These are phyloP conservation scores for Psococerastis gibbosa DNA, from an alignment of 2,888 invertebrate species.

Conservation along the genomic window DNA sequence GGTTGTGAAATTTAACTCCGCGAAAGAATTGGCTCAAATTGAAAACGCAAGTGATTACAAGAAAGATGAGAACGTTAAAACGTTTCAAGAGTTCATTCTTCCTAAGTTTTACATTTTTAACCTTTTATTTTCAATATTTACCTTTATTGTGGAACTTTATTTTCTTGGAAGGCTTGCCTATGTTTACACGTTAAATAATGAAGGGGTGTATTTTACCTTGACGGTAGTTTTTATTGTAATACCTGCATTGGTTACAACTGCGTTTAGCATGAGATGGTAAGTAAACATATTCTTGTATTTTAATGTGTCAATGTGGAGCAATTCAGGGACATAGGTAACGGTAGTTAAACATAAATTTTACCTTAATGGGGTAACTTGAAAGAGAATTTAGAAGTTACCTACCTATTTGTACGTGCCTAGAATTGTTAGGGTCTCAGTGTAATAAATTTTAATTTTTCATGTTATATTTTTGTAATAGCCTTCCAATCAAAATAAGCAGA, in stretches of 20 bases:
- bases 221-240: slow-evolving; percentile 31
- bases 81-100: slow-evolving; percentile 1
- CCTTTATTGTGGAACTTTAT: slow-evolving; percentile 27
- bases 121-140: slow-evolving; percentile 27
- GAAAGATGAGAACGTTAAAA: slow-evolving; percentile 6
- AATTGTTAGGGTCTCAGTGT: too few species aligned
- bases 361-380: too few species aligned
- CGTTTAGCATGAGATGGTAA: slow-evolving; percentile 32
- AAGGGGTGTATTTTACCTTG: slow-evolving; percentile 29
- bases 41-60: not conserved
- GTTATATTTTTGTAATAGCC: too few species aligned
- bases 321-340: slow-evolving; percentile 10
- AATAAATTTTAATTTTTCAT: too few species aligned
- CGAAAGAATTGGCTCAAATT: slow-evolving; percentile 6
- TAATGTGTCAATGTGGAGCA: not conserved
- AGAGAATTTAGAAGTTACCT: slow-evolving; percentile 11
- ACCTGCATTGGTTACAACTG: slow-evolving; percentile 31
- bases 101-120: slow-evolving; percentile 25
- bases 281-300: slow-evolving; percentile 15
- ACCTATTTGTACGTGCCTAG: too few species aligned
- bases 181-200: slow-evolving; percentile 25
- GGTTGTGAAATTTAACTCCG: slow-evolving; percentile 1
- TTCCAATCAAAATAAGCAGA: too few species aligned
- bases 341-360: slow-evolving; percentile 7
- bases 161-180: slow-evolving; percentile 27